phyloP scores from a whole-genome alignment of 2,113 vertebrate species.

The Tapirus terrestris region DNA sequence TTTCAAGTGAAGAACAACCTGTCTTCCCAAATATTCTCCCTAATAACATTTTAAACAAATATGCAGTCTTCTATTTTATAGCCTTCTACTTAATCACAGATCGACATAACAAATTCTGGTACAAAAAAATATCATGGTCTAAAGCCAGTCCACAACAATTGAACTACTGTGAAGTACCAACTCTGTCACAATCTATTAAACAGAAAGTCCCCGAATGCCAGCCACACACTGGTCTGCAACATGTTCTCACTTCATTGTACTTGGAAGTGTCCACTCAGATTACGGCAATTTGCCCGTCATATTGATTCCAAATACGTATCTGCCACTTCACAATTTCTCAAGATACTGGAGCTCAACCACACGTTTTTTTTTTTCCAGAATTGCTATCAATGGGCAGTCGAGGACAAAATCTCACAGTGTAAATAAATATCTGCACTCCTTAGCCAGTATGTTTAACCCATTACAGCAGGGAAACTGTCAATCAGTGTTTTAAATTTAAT shows the following conservation, averaged over 20 bases:
- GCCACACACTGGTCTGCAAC: conserved; percentile 43
- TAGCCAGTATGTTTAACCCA: not conserved
- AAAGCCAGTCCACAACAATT: not conserved
- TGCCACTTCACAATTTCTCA: conserved; percentile 28
- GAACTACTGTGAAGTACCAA: not conserved
- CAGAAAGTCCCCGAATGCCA: conserved; percentile 47
- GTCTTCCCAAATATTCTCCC: not conserved
- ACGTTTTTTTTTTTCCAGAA: not conserved
- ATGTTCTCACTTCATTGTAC: conserved; percentile 7
- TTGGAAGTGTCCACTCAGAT: conserved; percentile 68
- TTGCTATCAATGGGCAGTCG: conserved; percentile 3
- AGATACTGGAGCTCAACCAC: not conserved
- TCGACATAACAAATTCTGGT: not conserved
- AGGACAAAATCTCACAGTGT: conserved; percentile 7
- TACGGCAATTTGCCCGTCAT: conserved; percentile 59
- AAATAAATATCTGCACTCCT: conserved; percentile 49
- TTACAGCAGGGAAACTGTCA: conserved; percentile 50
- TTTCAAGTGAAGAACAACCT: not conserved
- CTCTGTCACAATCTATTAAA: conserved; percentile 36
- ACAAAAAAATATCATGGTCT: not conserved
- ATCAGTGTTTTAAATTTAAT: conserved; percentile 66
- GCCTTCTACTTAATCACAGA: not conserved
- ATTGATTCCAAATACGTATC: conserved; percentile 16
- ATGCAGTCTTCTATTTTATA: not conserved
- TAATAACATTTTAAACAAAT: not conserved